Evolutionary conservation across 2,113 vertebrate genomes (phyloP), one percentile per base, ranked within the genome.

Genomic region (Channa maculata): DNA sequence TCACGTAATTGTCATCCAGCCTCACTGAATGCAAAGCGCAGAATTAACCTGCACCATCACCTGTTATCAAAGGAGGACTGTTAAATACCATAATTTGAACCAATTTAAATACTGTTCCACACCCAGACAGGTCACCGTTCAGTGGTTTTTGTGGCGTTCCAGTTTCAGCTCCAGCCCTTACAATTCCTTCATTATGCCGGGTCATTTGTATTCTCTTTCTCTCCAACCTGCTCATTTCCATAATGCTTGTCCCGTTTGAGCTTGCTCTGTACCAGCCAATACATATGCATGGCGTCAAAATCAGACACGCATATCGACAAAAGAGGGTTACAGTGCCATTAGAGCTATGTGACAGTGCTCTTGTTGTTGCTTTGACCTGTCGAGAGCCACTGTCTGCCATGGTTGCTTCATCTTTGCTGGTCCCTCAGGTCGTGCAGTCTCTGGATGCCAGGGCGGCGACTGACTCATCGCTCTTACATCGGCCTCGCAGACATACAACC

Each of bases 381-480:
- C 8, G 46, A 63, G 65, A 80, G 65, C 57, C 54, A 44, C 24
- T 15, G 69, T 43, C 75, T 70, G 76, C 68, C 6, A 1, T 2
- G 44, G 59, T 62, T 62, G 77, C 85, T 89, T 77, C 87, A 83
- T 89, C 87, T 69, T 44, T 8, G 65, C 71, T 3, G 71, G 58
- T 83, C 82, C 77, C 83, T 75, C 46, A 5, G 86, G 86, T 82
- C 38, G 1, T 13, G 33, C 63, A 38, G 70, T 85, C 87, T 83
- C 85, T 66, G 67, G 84, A 59, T 65, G 68, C 74, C 66, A 10
- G 59, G 45, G 70, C 60, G 43, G 75, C 65, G 39, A 41, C 86
- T 87, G 87, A 89, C 86, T 89, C 84, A 89, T 89, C 77, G 75
- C 88, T 90, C 88, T 83, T 48, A 72, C 84, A 77, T 58, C 65